These are phyloP conservation scores for Nyctibius grandis DNA, from an alignment of 2,797 vertebrate species.

Conservation along the genomic window DNA sequence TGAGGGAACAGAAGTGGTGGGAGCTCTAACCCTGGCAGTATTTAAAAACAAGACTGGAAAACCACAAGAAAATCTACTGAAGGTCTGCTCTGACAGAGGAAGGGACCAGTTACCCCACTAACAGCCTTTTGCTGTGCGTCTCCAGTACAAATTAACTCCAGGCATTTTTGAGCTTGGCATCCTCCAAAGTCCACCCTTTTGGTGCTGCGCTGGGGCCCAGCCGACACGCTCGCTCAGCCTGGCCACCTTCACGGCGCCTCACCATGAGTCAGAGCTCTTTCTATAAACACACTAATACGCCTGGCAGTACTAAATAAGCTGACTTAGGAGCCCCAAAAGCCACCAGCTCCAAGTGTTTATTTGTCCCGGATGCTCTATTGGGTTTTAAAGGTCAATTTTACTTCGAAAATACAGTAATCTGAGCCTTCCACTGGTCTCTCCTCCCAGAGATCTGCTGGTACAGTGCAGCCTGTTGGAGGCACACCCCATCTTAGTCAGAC, in stretches of 20 bases:
- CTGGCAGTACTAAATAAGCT: neutral
- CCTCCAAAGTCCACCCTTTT: neutral
- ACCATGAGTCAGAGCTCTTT: neutral
- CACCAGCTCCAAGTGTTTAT: neutral
- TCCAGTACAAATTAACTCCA: neutral
- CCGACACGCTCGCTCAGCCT: neutral
- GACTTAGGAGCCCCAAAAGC: conserved; percentile 4
- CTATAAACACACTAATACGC: neutral
- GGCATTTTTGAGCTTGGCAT: neutral
- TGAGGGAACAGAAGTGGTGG: neutral
- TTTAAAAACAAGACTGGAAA: neutral
- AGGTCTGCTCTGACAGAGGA: neutral
- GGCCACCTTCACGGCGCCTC: neutral
- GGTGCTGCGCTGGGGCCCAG: neutral
- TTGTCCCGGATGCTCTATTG: neutral
- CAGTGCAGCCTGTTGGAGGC: neutral
- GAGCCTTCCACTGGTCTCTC: neutral
- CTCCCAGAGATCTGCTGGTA: neutral
- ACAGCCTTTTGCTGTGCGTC: neutral
- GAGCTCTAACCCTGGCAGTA: neutral
- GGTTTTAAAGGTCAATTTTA: conserved; percentile 38
- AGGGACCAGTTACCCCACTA: neutral
- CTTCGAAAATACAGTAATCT: conserved; percentile 15
- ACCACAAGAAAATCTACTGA: neutral
- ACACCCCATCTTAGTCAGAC: conserved; percentile 1